Percentiles rank a stretch among this genome's conserved stretches.
These are phyloP conservation scores for Podarcis raffonei DNA, from an alignment of 2,113 vertebrate genomes.

Conservation along the genomic window DNA sequence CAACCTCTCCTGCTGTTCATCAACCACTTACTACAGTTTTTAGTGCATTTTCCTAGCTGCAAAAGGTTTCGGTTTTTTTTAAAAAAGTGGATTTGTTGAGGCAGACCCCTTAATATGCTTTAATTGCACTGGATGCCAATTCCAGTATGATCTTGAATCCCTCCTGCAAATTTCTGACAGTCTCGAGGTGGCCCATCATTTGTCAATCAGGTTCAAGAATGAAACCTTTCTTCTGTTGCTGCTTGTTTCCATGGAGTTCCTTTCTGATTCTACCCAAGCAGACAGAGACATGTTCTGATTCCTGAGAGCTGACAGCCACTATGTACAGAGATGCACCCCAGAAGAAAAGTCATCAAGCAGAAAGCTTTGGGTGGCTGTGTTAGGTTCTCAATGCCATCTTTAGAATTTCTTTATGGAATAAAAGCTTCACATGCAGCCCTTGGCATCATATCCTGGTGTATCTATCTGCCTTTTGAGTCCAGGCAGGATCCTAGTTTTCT, in stretches of 20 bases:
- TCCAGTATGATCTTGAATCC: no score
- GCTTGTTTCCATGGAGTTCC: background rate
- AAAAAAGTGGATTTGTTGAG: no score
- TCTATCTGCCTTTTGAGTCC: background rate
- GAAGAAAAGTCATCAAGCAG: slow-evolving; percentile 87
- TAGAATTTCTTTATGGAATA: background rate
- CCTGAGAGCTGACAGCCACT: slow-evolving; percentile 84
- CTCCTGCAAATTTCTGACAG: no score
- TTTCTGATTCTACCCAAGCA: slow-evolving; percentile 60
- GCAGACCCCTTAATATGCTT: no score
- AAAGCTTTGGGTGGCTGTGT: slow-evolving; percentile 52
- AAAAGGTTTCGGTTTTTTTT: no score
- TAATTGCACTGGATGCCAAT: no score
- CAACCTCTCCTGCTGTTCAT: no score
- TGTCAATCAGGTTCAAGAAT: background rate
- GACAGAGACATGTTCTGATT: slow-evolving; percentile 90
- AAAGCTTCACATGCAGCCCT: no score
- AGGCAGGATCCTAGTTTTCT: slow-evolving; percentile 83
- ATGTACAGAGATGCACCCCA: slow-evolving; percentile 89
- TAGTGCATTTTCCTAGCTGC: no score
- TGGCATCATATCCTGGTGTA: background rate
- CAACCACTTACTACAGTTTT: no score
- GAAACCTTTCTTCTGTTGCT: background rate
- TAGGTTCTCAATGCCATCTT: background rate
- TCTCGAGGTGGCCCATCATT: background rate